phyloP scores from a whole-genome alignment of 2,113 vertebrate genomes.

The Junco hyemalis region DNA sequence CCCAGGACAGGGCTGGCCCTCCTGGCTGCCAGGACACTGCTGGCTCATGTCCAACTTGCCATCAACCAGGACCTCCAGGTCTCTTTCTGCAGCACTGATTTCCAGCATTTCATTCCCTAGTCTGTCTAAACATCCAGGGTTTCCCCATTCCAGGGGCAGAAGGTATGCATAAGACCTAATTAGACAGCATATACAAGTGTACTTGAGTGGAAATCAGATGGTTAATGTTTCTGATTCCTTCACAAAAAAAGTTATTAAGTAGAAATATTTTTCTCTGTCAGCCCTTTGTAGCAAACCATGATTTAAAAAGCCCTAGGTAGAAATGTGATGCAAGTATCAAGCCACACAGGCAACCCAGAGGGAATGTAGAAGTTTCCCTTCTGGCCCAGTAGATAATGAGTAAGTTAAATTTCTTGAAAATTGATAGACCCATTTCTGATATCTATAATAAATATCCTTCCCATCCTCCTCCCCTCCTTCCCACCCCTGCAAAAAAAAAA shows the following conservation, averaged over 20 bases:
- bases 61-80: fast-evolving
- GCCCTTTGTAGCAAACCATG: background rate
- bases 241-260: background rate
- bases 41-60: fast-evolving
- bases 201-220: background rate
- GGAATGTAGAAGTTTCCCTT: background rate
- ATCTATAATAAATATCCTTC: background rate
- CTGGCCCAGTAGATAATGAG: background rate
- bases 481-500: no score
- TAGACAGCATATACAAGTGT: background rate
- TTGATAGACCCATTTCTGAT: background rate
- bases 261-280: background rate
- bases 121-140: background rate
- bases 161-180: background rate
- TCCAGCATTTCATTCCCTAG: background rate
- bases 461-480: fast-evolving
- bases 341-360: background rate
- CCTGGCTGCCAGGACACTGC: background rate
- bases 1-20: background rate
- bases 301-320: background rate
- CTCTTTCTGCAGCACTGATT: fast-evolving
- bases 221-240: background rate
- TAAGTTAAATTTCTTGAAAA: background rate
- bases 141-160: background rate
- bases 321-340: background rate